phyloP scores from a whole-genome alignment of 35 echinoderm and acorn worm genomes.

The Acanthaster planci region DNA sequence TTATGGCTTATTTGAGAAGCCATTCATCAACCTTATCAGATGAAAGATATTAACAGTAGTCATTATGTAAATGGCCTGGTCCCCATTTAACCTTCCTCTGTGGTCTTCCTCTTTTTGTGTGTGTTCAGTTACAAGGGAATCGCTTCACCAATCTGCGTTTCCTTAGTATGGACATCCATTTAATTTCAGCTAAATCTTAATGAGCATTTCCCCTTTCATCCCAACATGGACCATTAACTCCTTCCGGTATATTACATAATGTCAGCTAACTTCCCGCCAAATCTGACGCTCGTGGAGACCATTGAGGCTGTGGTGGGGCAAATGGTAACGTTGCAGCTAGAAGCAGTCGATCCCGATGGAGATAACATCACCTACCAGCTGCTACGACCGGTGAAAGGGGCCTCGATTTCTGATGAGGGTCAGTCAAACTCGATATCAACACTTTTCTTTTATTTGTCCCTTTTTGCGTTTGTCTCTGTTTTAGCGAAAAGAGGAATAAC shows the following conservation, averaged over 20 bases:
- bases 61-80: no score
- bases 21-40: no score
- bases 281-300: conserved; percentile 39
- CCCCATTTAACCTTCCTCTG: background rate
- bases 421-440: no score
- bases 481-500: no score
- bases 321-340: conserved; percentile 34
- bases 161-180: background rate
- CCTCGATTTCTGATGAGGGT: conserved; percentile 31
- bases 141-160: background rate
- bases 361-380: conserved; percentile 48
- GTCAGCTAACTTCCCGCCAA: conserved; percentile 74
- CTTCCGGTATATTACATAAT: background rate
- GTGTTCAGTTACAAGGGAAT: no score
- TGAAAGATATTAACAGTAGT: no score
- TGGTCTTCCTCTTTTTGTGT: no score
- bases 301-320: conserved; percentile 36
- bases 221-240: background rate
- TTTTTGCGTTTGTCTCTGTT: no score
- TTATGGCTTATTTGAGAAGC: no score
- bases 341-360: conserved; percentile 54
- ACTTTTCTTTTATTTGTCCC: no score
- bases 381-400: conserved; percentile 26
- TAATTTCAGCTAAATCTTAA: background rate
- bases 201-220: background rate